Evolutionary conservation across 92 coral and sea anemone species (phyloP).

Genomic region (Epizoanthus rinbou): DNA sequence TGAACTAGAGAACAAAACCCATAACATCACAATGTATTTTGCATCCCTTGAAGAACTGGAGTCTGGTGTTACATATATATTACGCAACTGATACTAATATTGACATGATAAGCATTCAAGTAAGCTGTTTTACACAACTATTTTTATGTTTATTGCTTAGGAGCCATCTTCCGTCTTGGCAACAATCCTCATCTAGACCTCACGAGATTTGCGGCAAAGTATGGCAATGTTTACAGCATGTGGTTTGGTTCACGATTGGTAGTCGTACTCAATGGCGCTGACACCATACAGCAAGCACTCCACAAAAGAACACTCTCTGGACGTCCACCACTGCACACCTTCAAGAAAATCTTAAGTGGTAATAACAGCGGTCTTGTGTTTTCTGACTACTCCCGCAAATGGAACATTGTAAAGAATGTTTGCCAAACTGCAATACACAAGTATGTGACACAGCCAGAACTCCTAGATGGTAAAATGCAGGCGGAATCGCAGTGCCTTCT

Average conservation of each 20-base stretch:
- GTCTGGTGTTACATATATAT: too few relatives aligned
- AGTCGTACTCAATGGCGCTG: conserved; percentile 54
- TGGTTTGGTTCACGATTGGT: conserved; percentile 48
- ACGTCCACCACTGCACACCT: conserved; percentile 59
- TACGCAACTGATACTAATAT: too few relatives aligned
- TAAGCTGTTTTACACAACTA: background rate
- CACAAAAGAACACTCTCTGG: conserved; percentile 54
- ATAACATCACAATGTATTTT: too few relatives aligned
- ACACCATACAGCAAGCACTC: conserved; percentile 50
- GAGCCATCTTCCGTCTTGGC: conserved; percentile 57
- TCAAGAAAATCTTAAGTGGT: conserved; percentile 51
- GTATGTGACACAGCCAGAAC: conserved; percentile 29
- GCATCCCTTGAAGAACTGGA: too few relatives aligned
- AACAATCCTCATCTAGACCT: conserved; percentile 52
- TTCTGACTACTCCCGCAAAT: conserved; percentile 45
- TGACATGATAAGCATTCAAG: background rate
- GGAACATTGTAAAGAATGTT: conserved; percentile 31
- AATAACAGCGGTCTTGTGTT: conserved; percentile 45
- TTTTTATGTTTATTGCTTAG: conserved; percentile 11
- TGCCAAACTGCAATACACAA: conserved; percentile 19
- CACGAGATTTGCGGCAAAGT: conserved; percentile 35
- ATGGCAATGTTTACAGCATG: conserved; percentile 59
- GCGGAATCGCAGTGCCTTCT: conserved; percentile 46
- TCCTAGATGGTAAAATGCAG: conserved; percentile 44
- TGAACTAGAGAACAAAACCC: too few relatives aligned